These are phyloP conservation scores for Diadegma fenestrale DNA, from an alignment of 2,888 invertebrate genomes.

Conservation along the genomic window DNA sequence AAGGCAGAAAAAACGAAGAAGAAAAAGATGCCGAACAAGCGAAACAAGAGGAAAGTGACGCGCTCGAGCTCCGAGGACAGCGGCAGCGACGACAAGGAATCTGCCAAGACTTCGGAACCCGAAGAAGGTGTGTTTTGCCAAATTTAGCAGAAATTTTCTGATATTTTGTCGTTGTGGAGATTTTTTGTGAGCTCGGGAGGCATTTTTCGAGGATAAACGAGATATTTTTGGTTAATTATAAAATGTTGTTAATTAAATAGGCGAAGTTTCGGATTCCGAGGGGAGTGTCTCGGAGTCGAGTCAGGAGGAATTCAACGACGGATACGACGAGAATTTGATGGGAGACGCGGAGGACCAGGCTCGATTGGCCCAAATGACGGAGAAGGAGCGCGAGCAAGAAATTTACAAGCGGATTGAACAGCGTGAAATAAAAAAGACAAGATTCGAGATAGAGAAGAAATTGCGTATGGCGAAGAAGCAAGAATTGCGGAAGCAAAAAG, in stretches of 20 bases:
- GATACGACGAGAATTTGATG: slow-evolving; percentile 98
- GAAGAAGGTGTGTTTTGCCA: slow-evolving; percentile 92
- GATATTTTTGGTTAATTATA: neutral
- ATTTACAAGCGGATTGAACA: slow-evolving; percentile 98
- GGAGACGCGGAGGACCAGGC: slow-evolving; percentile 98
- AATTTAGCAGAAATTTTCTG: slow-evolving; percentile 14
- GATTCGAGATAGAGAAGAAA: slow-evolving; percentile 98
- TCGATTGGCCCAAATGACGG: slow-evolving; percentile 95
- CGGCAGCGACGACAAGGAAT: slow-evolving; percentile 85
- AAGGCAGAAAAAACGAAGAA: slow-evolving; percentile 82
- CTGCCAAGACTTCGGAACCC: slow-evolving; percentile 90
- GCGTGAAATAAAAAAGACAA: slow-evolving; percentile 96
- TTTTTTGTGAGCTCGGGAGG: too few relatives aligned
- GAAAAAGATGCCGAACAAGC: slow-evolving; percentile 83
- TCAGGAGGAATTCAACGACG: slow-evolving; percentile 97
- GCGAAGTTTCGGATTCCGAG: slow-evolving; percentile 91
- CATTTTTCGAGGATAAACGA: too few relatives aligned
- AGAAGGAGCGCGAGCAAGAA: slow-evolving; percentile 98
- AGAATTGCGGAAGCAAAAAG: slow-evolving; percentile 88
- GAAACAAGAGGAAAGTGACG: slow-evolving; percentile 84
- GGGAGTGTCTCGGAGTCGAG: slow-evolving; percentile 88
- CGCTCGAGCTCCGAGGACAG: slow-evolving; percentile 84
- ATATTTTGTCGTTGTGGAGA: too few relatives aligned
- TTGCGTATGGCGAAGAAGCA: slow-evolving; percentile 93
- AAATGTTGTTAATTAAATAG: slow-evolving; percentile 81